These are phyloP conservation scores for Pachycephala philippinensis DNA, from an alignment of 2,113 vertebrate species.

Conservation along the genomic window DNA sequence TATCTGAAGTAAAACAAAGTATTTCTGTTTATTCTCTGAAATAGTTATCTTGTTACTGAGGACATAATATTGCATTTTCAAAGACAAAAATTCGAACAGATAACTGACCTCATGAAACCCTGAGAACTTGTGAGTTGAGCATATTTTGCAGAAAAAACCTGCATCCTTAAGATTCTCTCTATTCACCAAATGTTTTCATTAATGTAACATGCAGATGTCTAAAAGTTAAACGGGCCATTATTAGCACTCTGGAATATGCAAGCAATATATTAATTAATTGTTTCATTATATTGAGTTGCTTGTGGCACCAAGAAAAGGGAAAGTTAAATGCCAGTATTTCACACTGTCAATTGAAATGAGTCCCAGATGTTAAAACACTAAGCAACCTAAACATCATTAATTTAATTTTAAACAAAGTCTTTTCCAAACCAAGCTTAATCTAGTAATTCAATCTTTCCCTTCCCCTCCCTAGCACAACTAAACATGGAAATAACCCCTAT, in stretches of 20 bases:
- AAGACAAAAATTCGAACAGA: neutral
- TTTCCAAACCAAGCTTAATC: neutral
- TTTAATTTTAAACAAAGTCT: neutral
- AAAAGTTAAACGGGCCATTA: neutral
- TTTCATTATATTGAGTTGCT: neutral
- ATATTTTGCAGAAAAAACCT: neutral
- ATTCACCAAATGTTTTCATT: neutral
- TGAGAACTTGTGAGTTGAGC: neutral
- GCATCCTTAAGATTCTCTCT: neutral
- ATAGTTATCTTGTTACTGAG: neutral
- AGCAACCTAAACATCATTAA: neutral
- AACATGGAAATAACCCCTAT: neutral
- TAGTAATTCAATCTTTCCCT: neutral
- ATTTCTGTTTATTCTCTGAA: neutral
- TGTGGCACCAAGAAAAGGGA: neutral
- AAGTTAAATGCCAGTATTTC: neutral
- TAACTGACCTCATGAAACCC: neutral
- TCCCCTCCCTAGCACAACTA: neutral
- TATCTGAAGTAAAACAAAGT: neutral
- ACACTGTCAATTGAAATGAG: neutral
- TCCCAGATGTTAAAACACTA: slow-evolving; percentile 33
- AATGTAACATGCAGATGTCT: neutral
- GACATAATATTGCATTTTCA: neutral
- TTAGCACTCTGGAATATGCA: neutral
- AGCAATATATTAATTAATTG: neutral